These are phyloP conservation scores for Portunus trituberculatus DNA, from an alignment of 1,140 invertebrate species.

Conservation along the genomic window DNA sequence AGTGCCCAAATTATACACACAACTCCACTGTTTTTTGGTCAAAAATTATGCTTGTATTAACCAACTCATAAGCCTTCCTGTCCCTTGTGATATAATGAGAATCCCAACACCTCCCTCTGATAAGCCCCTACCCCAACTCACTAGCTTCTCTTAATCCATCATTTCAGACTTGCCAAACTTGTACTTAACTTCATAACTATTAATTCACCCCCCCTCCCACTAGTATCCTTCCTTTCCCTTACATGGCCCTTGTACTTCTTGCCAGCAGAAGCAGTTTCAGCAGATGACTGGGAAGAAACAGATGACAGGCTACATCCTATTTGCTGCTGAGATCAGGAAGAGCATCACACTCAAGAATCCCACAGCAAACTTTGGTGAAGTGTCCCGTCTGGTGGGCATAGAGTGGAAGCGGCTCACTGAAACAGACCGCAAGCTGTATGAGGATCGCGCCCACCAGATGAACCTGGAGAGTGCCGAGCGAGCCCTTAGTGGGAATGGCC, in stretches of 20 bases:
- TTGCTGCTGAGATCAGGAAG: slow-evolving; percentile 97
- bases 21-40: too few relatives aligned
- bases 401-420: slow-evolving; percentile 95
- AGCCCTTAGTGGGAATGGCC: slow-evolving; percentile 73
- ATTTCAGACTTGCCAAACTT: too few relatives aligned
- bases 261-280: slow-evolving; percentile 80
- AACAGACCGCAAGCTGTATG: slow-evolving; percentile 94
- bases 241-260: background rate
- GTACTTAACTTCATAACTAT: too few relatives aligned
- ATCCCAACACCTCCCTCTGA: too few relatives aligned
- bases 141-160: too few relatives aligned
- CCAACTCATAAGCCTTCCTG: too few relatives aligned
- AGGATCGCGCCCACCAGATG: slow-evolving; percentile 92
- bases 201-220: too few relatives aligned
- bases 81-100: too few relatives aligned
- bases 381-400: slow-evolving; percentile 95
- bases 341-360: slow-evolving; percentile 94
- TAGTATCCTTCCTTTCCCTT: background rate
- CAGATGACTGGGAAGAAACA: slow-evolving; percentile 88
- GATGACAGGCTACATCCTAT: slow-evolving; percentile 98
- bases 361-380: slow-evolving; percentile 97
- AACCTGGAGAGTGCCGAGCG: slow-evolving; percentile 86
- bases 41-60: too few relatives aligned
- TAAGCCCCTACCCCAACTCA: too few relatives aligned
- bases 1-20: too few relatives aligned